Evolutionary conservation across 2,888 invertebrate species (phyloP), one percentile per base, ranked within the genome.

Genomic region (Dynastes hyllus): DNA sequence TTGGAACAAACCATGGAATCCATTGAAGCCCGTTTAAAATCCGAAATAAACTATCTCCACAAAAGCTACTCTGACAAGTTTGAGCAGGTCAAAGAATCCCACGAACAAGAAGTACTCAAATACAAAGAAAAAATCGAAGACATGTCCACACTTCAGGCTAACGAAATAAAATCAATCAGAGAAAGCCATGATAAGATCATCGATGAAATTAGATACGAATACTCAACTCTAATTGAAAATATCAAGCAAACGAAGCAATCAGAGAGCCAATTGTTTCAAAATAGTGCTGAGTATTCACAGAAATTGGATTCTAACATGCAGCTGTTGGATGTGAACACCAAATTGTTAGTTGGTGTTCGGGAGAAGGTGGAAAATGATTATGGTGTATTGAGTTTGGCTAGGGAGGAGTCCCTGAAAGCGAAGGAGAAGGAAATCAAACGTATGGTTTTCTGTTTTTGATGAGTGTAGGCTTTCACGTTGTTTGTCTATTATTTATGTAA

Each of bases 11-110:
- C 92, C 0, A 85, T 91, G 65, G 90, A 88, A 78, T 90, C 91
- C 82, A 87, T 91, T 0, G 93, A 93, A 85, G 91, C 91, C 80
- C 88, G 92, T 82, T 89, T 93, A 87, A 92, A 91, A 85, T 90
- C 90, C 37, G 93, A 93, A 87, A 90, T 91, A 80, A 91, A 91
- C 4, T 90, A 90, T 81, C 79, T 91, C 2, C 88, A 89, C 0
- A 90, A 89, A 81, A 90, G 89, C 81, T 91, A 91, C 80, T 88
- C 90, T 2, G 91, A 91, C 81, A 92, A 92, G 85, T 88, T 92
- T 53, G 86, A 86, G 67, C 81, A 80, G 37, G 9, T 87, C 1
- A 84, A 84, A 69, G 79, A 81, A 32, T 85, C 87, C 76, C 85
- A 87, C 78, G 83, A 85, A 50, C 80, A 84, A 45, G 88, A 89